Base-by-base conservation (phyloP, 2,113 vertebrate genomes). In the Arothron firmamentum region DNA sequence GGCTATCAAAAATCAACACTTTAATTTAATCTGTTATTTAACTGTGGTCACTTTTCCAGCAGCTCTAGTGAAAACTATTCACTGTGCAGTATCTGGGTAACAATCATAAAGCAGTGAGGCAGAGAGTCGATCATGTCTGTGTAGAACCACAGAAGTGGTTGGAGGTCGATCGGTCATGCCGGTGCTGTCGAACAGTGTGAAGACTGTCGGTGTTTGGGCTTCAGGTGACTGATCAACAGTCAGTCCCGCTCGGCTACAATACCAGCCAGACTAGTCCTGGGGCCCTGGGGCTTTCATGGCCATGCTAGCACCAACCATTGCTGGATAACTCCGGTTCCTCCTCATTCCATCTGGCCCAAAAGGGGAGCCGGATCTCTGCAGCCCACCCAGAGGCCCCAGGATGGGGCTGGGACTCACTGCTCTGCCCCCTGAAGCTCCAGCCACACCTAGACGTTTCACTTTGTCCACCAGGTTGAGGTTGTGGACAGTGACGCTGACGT, bases 271-370 rank as follows among this genome's bases (percentile, higher is more conserved):
- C 48, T 94, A 88, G 52, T 81, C 90, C 79, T 94, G 91, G 13
- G 95, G 91, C 0, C 92, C 91, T 0, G 95, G 96, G 42, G 90
- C 94, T 74, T 95, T 97, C 96, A 98, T 98, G 75, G 94, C 96
- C 96, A 98, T 97, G 87, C 97, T 97, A 74, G 96, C 95, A n/a
- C 96, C 95, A 49, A 97, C 95, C 93, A 97, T 92, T 20, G 94
- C 92, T 25, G 96, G 97, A 82, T 96, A 97, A 85, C 94, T 99
- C 38, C 93, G 92, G 53, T 98, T 98, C 82, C 95, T 90, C 13
- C 95, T 92, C 77, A 98, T 94, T 69, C 95, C 95, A 2, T 92
- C 85, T 6, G 94, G 87, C 42, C 91, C 90, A 59, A 96, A 93
- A 49, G 93, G 90, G 20, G 92, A 94, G 8, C 91, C 87, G 0